Evolutionary conservation across 2,888 invertebrate species (phyloP).

Genomic region (Eilema caniola): DNA sequence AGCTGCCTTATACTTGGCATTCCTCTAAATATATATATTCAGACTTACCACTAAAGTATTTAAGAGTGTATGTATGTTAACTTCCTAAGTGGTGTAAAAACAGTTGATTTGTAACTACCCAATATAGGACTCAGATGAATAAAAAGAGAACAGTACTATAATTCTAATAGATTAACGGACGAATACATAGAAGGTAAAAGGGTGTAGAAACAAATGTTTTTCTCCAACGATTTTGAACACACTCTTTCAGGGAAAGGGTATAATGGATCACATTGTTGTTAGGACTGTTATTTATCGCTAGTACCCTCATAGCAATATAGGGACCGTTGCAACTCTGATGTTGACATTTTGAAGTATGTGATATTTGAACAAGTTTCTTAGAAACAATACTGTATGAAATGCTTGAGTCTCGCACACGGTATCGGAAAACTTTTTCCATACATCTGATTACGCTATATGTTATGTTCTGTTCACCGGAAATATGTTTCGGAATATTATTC

Average conservation of each 20-base stretch:
- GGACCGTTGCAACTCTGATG: neutral
- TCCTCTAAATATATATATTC: too few species aligned
- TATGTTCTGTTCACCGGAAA: slow-evolving; percentile 3
- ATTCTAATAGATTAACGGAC: neutral
- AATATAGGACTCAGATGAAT: too few species aligned
- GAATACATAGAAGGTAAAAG: neutral
- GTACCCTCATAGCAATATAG: neutral
- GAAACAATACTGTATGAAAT: slow-evolving; percentile 15
- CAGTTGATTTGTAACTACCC: too few species aligned
- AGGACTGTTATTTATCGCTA: neutral
- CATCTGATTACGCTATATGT: slow-evolving; percentile 19
- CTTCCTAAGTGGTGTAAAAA: too few species aligned
- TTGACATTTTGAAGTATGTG: slow-evolving; percentile 13
- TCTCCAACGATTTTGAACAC: neutral
- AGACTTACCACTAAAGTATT: too few species aligned
- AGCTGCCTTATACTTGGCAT: too few species aligned
- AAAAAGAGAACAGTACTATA: neutral
- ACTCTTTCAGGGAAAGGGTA: slow-evolving; percentile 2
- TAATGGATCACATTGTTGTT: slow-evolving; percentile 1
- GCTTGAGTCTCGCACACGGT: slow-evolving; percentile 9
- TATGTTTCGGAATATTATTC: slow-evolving; percentile 9
- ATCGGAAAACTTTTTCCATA: slow-evolving; percentile 23
- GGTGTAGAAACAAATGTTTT: neutral
- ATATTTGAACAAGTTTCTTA: slow-evolving; percentile 16
- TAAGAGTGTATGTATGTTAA: too few species aligned